A percentile compares a stretch with the other conserved stretches of the same genome.
Evolutionary conservation across 2,797 vertebrate species (phyloP).

Genomic region (Sebastiscus tertius): DNA sequence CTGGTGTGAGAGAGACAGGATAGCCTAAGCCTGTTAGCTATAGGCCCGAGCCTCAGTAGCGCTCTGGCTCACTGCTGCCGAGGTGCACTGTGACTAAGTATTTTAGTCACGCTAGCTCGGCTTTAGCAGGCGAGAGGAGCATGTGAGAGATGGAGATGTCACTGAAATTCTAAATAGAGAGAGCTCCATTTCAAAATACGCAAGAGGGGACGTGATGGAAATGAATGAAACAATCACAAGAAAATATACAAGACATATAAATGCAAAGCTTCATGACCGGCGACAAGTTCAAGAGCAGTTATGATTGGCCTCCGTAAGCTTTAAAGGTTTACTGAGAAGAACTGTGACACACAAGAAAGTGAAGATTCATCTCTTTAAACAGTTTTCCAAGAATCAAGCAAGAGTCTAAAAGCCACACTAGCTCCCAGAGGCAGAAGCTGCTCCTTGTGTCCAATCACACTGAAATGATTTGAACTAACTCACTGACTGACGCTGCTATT

Average conservation of each 20-base stretch:
- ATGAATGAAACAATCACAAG: slow-evolving; percentile 11
- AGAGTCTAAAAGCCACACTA: background rate
- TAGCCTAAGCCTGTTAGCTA: slow-evolving; percentile 59
- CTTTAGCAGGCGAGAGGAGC: slow-evolving; percentile 70
- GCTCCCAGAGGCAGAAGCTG: background rate
- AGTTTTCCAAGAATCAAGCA: background rate
- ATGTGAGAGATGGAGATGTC: slow-evolving; percentile 63
- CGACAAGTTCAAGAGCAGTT: background rate
- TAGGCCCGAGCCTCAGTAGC: slow-evolving; percentile 19
- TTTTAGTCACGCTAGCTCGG: slow-evolving; percentile 67
- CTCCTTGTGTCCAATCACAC: background rate
- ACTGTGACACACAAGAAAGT: background rate
- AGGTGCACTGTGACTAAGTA: slow-evolving; percentile 63
- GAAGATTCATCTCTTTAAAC: background rate
- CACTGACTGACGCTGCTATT: background rate
- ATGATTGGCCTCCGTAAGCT: background rate
- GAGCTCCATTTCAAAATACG: background rate
- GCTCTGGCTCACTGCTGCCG: slow-evolving; percentile 33
- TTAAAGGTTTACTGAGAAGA: slow-evolving; percentile 7
- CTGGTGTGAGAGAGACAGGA: slow-evolving; percentile 46
- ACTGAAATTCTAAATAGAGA: slow-evolving; percentile 36
- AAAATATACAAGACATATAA: background rate
- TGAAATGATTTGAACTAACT: background rate
- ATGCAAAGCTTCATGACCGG: background rate
- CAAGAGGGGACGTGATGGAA: slow-evolving; percentile 6